These are phyloP conservation scores for Drosophila malerkotliana DNA, from an alignment of 1,140 invertebrate genomes.

Conservation along the genomic window DNA sequence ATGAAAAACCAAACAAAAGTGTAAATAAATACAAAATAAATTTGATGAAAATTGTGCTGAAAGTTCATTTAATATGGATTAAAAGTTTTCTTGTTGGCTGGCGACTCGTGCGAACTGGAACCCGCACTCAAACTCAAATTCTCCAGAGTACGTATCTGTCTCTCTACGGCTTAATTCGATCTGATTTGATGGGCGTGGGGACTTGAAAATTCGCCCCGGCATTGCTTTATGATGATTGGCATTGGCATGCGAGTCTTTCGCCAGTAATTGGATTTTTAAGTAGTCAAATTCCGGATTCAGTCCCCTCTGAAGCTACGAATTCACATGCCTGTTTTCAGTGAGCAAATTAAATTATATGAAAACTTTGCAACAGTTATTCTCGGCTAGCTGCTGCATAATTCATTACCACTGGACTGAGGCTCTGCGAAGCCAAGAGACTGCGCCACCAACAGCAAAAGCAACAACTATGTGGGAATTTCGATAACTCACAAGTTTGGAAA, in stretches of 20 bases:
- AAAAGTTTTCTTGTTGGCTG: constrained; percentile 58
- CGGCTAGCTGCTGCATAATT: constrained; percentile 66
- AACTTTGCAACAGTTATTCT: constrained; percentile 52
- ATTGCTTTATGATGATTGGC: constrained; percentile 59
- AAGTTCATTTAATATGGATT: constrained; percentile 75
- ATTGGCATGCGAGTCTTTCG: constrained; percentile 43
- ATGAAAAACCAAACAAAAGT: constrained; percentile 62
- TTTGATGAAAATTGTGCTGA: constrained; percentile 71
- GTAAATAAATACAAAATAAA: constrained; percentile 75
- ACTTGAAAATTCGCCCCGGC: constrained; percentile 22
- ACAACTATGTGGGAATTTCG: constrained; percentile 56
- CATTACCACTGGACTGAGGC: constrained; percentile 44
- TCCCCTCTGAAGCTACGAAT: background rate
- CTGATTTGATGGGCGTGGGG: constrained; percentile 58
- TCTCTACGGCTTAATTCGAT: constrained; percentile 53
- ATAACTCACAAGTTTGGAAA: constrained; percentile 70
- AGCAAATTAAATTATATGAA: constrained; percentile 61
- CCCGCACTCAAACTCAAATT: constrained; percentile 12
- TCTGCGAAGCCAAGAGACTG: background rate
- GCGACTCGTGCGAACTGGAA: constrained; percentile 32
- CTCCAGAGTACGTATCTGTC: constrained; percentile 23
- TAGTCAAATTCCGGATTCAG: constrained; percentile 40
- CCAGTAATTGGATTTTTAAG: constrained; percentile 62
- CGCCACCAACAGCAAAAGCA: constrained; percentile 11
- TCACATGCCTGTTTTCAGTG: constrained; percentile 11